phyloP scores from a whole-genome alignment of 2,797 vertebrate species.

The Anguilla pacifica region DNA sequence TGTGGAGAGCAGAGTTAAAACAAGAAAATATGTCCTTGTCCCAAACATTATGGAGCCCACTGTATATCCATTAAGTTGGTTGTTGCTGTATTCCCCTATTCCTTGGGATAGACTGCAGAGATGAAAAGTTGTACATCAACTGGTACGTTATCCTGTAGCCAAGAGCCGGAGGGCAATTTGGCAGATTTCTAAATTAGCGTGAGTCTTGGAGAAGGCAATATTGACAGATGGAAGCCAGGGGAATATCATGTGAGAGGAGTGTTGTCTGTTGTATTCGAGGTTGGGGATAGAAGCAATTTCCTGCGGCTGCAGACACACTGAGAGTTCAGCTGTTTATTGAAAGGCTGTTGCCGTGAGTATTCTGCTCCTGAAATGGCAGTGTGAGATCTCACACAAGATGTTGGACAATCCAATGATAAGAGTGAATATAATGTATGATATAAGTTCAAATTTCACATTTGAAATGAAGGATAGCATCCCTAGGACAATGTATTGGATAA shows the following conservation, averaged over 20 bases:
- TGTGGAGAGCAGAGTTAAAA: no score
- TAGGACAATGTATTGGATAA: neutral
- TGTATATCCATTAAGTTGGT: neutral
- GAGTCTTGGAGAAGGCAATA: neutral
- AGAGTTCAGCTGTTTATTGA: neutral
- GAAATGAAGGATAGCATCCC: neutral
- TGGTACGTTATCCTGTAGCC: neutral
- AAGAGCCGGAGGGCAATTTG: neutral
- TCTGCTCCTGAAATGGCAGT: neutral
- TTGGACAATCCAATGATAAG: neutral
- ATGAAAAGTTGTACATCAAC: neutral
- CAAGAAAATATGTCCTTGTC: no score
- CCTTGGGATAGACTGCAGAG: neutral
- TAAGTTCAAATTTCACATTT: neutral
- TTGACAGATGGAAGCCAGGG: neutral
- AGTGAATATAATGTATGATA: neutral
- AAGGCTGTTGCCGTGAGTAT: neutral
- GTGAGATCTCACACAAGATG: neutral
- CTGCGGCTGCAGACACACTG: neutral
- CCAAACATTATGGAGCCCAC: no score
- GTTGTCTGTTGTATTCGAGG: neutral
- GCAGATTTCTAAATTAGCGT: neutral
- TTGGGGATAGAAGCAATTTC: slow-evolving; percentile 9
- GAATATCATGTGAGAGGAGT: neutral
- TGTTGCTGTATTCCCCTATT: neutral